A percentile compares a stretch with the other conserved stretches of the same genome.
Evolutionary conservation across 2,797 vertebrate species (phyloP).

Genomic region (Vespertilio murinus): DNA sequence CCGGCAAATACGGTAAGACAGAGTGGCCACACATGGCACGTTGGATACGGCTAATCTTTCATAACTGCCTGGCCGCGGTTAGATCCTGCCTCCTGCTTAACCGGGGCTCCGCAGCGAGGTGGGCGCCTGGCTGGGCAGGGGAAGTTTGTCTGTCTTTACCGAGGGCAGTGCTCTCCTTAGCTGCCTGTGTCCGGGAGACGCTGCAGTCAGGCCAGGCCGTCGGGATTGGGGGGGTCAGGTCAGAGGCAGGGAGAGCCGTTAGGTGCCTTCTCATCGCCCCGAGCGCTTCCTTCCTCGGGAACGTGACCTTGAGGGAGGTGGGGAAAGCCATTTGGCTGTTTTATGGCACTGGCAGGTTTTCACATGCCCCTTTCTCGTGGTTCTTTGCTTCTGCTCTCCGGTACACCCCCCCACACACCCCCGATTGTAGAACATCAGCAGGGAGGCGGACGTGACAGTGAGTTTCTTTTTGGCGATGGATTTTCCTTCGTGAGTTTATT

Average conservation of each 20-base stretch:
- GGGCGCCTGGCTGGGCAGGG: slow-evolving; percentile 84
- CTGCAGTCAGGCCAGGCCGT: slow-evolving; percentile 85
- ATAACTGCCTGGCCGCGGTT: slow-evolving; percentile 86
- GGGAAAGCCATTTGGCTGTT: slow-evolving; percentile 89
- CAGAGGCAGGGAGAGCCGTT: slow-evolving; percentile 83
- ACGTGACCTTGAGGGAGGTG: slow-evolving; percentile 89
- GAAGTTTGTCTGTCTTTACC: slow-evolving; percentile 86
- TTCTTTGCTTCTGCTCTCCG: slow-evolving; percentile 84
- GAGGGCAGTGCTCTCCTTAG: slow-evolving; percentile 85
- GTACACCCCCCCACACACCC: slow-evolving; percentile 56
- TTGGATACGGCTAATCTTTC: slow-evolving; percentile 83
- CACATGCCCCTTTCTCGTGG: slow-evolving; percentile 70
- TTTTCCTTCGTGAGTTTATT: slow-evolving; percentile 66
- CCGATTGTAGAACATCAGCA: slow-evolving; percentile 72
- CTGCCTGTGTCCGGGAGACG: slow-evolving; percentile 84
- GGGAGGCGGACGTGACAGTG: slow-evolving; percentile 46
- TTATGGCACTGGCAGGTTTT: slow-evolving; percentile 86
- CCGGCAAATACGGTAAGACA: too few species aligned
- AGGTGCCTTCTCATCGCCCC: slow-evolving; percentile 84
- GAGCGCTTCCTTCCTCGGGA: slow-evolving; percentile 82
- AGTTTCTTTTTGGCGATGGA: slow-evolving; percentile 22
- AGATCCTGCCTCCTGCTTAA: slow-evolving; percentile 82
- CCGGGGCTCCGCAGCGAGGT: slow-evolving; percentile 72
- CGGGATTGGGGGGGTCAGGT: slow-evolving; percentile 74
- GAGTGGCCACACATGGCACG: slow-evolving; percentile 77